Conservation (phyloP, 2,113 vertebrate species). For the Chelonoidis abingdonii region DNA sequence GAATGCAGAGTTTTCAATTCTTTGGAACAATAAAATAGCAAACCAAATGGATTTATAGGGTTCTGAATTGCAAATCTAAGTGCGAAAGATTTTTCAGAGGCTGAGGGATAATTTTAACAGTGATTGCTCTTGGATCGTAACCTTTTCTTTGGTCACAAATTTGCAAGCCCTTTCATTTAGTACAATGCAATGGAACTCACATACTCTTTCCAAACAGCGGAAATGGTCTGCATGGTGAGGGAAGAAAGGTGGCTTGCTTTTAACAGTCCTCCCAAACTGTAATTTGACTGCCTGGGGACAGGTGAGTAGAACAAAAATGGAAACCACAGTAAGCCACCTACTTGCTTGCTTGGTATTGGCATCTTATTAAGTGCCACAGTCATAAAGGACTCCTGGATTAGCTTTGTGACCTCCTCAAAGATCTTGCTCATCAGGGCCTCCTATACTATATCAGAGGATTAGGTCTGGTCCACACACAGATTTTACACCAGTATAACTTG, state of each 20-base stretch:
- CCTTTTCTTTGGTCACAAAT: neutral
- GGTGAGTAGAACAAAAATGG: accelerated
- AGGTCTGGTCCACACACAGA: accelerated
- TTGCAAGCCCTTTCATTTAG: neutral
- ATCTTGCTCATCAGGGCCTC: neutral
- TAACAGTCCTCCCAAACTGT: neutral
- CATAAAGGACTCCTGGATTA: accelerated
- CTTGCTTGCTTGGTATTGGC: too few relatives aligned
- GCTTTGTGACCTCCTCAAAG: neutral
- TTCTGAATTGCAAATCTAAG: neutral
- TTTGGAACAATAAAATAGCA: neutral
- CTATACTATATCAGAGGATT: accelerated
- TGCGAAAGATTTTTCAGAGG: neutral
- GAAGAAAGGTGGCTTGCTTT: neutral
- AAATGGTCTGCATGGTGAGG: accelerated
- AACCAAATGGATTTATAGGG: neutral
- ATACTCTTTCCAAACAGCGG: neutral
- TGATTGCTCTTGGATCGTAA: neutral
- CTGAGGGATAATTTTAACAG: neutral
- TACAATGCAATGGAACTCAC: neutral
- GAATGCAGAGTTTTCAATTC: neutral
- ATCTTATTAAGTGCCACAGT: neutral
- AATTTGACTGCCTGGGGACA: neutral
- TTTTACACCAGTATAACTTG: neutral
- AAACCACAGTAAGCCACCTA: neutral